phyloP scores from a whole-genome alignment of 1,140 invertebrate species.

The Chlorops oryzae region DNA sequence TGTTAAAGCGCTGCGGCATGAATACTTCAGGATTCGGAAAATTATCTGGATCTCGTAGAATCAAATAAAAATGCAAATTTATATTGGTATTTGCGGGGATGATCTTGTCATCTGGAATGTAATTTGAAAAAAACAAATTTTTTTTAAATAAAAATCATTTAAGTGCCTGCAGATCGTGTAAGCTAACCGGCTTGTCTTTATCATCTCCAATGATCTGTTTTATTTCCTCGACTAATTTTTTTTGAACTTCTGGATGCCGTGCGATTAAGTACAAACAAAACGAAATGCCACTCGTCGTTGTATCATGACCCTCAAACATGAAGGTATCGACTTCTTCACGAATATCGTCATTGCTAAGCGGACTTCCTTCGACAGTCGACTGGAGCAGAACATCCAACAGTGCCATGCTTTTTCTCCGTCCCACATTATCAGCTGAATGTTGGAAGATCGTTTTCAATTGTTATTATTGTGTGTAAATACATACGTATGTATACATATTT shows the following conservation, averaged over 20 bases:
- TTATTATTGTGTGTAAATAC: too few species aligned
- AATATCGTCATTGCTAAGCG: constrained; percentile 60
- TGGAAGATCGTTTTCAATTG: constrained; percentile 5
- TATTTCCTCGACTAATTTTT: constrained; percentile 56
- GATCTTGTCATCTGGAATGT: constrained; percentile 26
- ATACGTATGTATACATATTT: neutral
- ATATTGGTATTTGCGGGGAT: constrained; percentile 48
- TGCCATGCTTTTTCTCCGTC: constrained; percentile 57
- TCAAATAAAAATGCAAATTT: constrained; percentile 43
- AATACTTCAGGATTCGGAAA: constrained; percentile 58
- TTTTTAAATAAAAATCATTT: too few species aligned
- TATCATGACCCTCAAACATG: constrained; percentile 72
- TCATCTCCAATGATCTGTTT: constrained; percentile 50
- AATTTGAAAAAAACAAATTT: too few species aligned
- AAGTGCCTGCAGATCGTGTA: constrained; percentile 20
- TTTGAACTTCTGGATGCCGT: constrained; percentile 54
- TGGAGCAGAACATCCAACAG: constrained; percentile 72
- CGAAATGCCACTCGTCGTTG: constrained; percentile 56
- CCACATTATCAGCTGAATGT: constrained; percentile 33
- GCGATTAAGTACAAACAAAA: constrained; percentile 55
- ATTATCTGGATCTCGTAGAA: constrained; percentile 52
- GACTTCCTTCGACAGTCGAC: constrained; percentile 53
- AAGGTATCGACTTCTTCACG: constrained; percentile 69
- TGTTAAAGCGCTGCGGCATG: constrained; percentile 60
- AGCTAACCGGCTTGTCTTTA: constrained; percentile 14